Evolutionary conservation across 2,113 vertebrate genomes (phyloP).

Genomic region (Rhea pennata): DNA sequence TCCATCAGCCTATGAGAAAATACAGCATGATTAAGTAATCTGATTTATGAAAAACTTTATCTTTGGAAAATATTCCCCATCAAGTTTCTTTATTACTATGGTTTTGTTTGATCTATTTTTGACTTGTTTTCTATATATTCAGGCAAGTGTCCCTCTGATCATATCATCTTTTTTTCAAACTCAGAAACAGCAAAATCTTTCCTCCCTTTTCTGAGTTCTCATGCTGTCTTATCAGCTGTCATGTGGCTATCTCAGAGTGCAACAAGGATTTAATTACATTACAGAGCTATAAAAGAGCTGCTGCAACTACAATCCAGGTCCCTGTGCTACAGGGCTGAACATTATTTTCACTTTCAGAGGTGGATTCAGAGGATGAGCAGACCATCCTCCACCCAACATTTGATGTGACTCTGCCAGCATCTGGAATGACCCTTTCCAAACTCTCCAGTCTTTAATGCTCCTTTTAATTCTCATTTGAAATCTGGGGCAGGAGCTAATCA

Average conservation of each 20-base stretch:
- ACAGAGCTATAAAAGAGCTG: not conserved
- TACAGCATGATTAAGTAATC: not conserved
- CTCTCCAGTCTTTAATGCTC: not conserved
- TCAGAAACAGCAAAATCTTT: not conserved
- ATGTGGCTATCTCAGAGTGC: not conserved
- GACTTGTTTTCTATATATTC: not conserved
- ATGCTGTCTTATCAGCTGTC: rapidly evolving
- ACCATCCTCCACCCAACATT: not conserved
- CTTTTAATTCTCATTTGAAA: slow-evolving; percentile 33
- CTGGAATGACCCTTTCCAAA: not conserved
- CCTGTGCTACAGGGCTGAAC: not conserved
- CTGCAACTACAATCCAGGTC: not conserved
- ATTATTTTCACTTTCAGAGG: not conserved
- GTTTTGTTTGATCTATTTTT: not conserved
- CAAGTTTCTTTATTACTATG: not conserved
- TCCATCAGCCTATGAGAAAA: not conserved
- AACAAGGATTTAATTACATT: not conserved
- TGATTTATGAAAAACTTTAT: not conserved
- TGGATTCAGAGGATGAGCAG: not conserved
- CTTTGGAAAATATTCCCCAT: not conserved
- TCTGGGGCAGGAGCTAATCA: slow-evolving; percentile 44
- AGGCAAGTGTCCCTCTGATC: not conserved
- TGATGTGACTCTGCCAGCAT: not conserved
- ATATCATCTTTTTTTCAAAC: not conserved
- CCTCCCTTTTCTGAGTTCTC: not conserved